These are phyloP conservation scores for Morelia viridis DNA, from an alignment of 2,797 vertebrate species.

Conservation along the genomic window DNA sequence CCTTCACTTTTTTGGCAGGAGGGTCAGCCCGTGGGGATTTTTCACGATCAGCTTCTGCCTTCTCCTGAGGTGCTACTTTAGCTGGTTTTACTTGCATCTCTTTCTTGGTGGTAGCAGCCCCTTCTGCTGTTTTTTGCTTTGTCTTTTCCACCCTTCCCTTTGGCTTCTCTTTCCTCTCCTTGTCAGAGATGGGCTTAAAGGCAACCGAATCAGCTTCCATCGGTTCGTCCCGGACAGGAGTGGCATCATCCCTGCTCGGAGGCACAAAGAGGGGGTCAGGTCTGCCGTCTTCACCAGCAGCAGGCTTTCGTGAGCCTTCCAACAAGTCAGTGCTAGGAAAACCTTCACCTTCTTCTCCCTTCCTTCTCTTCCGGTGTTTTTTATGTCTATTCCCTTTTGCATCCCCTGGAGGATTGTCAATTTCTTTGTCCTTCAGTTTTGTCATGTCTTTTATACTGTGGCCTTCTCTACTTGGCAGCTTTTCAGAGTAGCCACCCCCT, in stretches of 20 bases:
- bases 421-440: constrained; percentile 82
- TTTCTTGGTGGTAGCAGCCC: constrained; percentile 70
- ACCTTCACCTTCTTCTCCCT: constrained; percentile 76
- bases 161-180: constrained; percentile 83
- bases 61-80: constrained; percentile 70
- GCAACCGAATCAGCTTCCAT: constrained; percentile 88
- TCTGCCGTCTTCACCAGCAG: constrained; percentile 75
- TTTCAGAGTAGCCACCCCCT: constrained; percentile 74
- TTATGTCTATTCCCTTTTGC: constrained; percentile 87
- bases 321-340: constrained; percentile 70
- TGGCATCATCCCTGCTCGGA: constrained; percentile 88
- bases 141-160: constrained; percentile 76
- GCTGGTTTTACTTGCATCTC: constrained; percentile 67
- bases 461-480: constrained; percentile 72
- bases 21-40: constrained; percentile 76
- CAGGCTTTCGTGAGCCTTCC: constrained; percentile 73
- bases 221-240: constrained; percentile 93
- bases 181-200: constrained; percentile 79
- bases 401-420: constrained; percentile 72
- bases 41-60: constrained; percentile 74
- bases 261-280: constrained; percentile 77
- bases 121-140: constrained; percentile 81
- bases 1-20: constrained; percentile 79
- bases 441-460: constrained; percentile 74
- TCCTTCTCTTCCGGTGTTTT: constrained; percentile 79